Evolutionary conservation across 2,113 vertebrate genomes (phyloP), one percentile per base, ranked within the genome.

Genomic region (Spilogale gracilis): DNA sequence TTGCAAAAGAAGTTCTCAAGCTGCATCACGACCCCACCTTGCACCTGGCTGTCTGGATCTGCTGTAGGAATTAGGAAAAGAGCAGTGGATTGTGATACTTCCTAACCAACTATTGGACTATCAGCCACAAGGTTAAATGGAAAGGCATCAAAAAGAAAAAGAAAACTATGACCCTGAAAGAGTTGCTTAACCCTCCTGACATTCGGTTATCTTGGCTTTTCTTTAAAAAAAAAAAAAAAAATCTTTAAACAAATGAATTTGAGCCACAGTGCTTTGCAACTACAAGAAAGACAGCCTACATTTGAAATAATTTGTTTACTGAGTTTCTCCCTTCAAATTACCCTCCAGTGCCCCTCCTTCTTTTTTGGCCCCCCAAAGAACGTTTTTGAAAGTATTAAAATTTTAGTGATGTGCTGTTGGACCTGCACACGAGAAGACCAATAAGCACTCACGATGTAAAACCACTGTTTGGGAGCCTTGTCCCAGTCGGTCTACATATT

Each of bases 401-500:
- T 56, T 69, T 63, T 92, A 74, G 76, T 32, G 21, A 85, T 88
- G 18, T 48, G 61, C 25, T 73, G 18, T 63, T 71, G 93, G 81
- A 89, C 45, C 65, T 56, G 32, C 18, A 81, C 6, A 61, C 17
- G 52, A 16, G 9, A 73, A 90, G 80, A 88, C 6, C 25, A 90
- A 38, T 61, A 94, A 96, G 30, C 6, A 9, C 54, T 93, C 78
- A 61, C 54, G 78, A 92, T 58, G 4, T 91, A 85, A 85, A 81
- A 90, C 25, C 69, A 45, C 32, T 50, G 45, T 60, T 32, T 84
- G 50, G 58, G 54, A 30, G 93, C 21, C 1, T 84, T 82, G 14
- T 78, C 45, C 38, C 30, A 30, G 2, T 67, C 76, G 21, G 32
- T 50, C 74, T 84, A 60, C 12, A 43, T 74, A 90, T 16, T 96